Conservation (phyloP, 2,797 vertebrate species). For the Myiothlypis coronata region DNA sequence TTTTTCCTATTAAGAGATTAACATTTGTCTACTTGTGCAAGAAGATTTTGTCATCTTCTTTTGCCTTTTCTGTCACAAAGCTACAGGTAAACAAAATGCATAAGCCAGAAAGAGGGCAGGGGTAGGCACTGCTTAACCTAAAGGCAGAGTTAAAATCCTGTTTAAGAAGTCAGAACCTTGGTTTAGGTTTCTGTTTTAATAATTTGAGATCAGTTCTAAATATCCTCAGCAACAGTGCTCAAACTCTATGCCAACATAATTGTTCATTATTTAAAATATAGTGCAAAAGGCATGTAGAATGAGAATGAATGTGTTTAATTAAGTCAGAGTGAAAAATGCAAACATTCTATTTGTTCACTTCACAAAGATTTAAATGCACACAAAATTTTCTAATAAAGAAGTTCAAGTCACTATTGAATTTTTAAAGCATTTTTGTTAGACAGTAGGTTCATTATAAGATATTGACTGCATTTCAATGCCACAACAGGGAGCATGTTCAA, state of each 20-base stretch:
- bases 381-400: conserved; percentile 62
- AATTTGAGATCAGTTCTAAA: conserved; percentile 2
- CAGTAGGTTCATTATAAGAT: conserved; percentile 52
- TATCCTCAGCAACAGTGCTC: background rate
- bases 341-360: conserved; percentile 48
- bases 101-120: conserved; percentile 15
- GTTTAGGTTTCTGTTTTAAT: background rate
- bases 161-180: conserved; percentile 1
- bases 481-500: conserved; percentile 50
- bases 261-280: conserved; percentile 50
- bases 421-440: conserved; percentile 62
- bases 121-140: background rate
- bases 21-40: background rate
- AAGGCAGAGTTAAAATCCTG: conserved; percentile 16
- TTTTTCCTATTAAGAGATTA: conserved; percentile 12
- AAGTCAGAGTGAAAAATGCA: conserved; percentile 52
- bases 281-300: conserved; percentile 45
- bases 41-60: background rate
- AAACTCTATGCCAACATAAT: conserved; percentile 19
- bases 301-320: conserved; percentile 59
- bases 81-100: background rate
- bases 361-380: conserved; percentile 58
- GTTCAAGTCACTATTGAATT: conserved; percentile 58
- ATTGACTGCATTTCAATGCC: conserved; percentile 58
- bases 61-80: background rate